Evolutionary conservation across 2,888 invertebrate genomes (phyloP).

Genomic region (Aplocera efformata): DNA sequence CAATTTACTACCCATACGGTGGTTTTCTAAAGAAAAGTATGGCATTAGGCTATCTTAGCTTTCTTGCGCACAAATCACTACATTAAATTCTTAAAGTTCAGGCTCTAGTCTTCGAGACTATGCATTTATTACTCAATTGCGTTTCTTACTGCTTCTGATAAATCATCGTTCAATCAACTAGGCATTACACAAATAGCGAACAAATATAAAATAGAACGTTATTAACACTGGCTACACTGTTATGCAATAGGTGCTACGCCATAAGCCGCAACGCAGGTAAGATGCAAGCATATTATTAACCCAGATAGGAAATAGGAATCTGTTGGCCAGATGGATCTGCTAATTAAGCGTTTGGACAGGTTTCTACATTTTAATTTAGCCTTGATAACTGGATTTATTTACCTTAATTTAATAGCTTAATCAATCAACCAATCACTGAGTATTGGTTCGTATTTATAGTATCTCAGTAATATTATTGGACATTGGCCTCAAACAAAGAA

Average conservation of each 20-base stretch:
- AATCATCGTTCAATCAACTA: slow-evolving; percentile 12
- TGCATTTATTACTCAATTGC: too few relatives aligned
- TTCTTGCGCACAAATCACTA: too few relatives aligned
- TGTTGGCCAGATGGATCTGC: slow-evolving; percentile 13
- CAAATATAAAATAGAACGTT: slow-evolving; percentile 37
- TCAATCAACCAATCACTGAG: too few relatives aligned
- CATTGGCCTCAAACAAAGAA: too few relatives aligned
- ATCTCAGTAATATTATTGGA: too few relatives aligned
- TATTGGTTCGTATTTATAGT: too few relatives aligned
- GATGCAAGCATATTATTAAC: slow-evolving; percentile 30
- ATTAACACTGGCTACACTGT: slow-evolving; percentile 29
- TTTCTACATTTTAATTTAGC: slow-evolving; percentile 6
- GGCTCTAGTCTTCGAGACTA: too few relatives aligned
- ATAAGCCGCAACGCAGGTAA: slow-evolving; percentile 23
- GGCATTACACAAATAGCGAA: slow-evolving; percentile 32
- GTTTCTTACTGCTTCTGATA: slow-evolving; percentile 9
- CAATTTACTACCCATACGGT: too few relatives aligned
- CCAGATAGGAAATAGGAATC: slow-evolving; percentile 29
- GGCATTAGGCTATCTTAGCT: too few relatives aligned
- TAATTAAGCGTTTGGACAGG: slow-evolving; percentile 1
- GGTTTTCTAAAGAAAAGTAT: too few relatives aligned
- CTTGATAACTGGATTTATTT: slow-evolving; percentile 7
- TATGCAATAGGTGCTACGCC: slow-evolving; percentile 35
- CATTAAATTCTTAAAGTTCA: too few relatives aligned
- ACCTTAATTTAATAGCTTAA: too few relatives aligned